Evolutionary conservation across 1,140 invertebrate genomes (phyloP), one percentile per base, ranked within the genome.

Genomic region (Lethrus apterus): DNA sequence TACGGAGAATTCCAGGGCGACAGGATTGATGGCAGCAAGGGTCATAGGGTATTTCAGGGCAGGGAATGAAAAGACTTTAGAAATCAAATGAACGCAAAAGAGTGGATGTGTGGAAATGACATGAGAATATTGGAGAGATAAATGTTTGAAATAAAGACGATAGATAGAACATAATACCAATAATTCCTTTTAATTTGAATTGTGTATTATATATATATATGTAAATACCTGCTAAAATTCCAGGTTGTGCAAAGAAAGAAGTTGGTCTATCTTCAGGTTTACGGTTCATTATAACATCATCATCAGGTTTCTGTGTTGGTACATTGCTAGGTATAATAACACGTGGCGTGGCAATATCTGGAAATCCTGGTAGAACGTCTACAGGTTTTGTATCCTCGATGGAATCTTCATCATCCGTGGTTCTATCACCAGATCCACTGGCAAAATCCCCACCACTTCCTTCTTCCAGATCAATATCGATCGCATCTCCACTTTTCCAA

Each of bases 221-320:
- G 4, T 9, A 40, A 59, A 68, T 71, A 95, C 92, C 92, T 67
- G 91, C 91, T 56, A 96, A 74, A 45, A 95, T 92, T 57, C 91
- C 91, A 26, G 93, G 92, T 70, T 94, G 90, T 51, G 87, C 86
- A 68, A 95, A 93, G 76, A 95, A 93, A 53, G 89, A 89, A 56
- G 86, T 83, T 52, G 85, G 79, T 62, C 84, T 76, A 60, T 89
- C 86, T 60, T 89, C 84, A 46, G 77, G 71, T 69, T 84, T 83
- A 41, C 76, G 72, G 70, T 83, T 85, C 83, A 88, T 87, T 64
- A 84, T 84, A 64, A 80, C 76, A 15, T 30, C 46, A 9, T 34
- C 44, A 26, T 43, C 31, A 14, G 38, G 24, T 31, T 46, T 44
- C 18, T 18, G 18, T 23, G 26, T 4, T 9, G 17, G 11, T 19